A percentile compares a stretch with the other conserved stretches of the same genome.
Conservation (phyloP, 2,888 invertebrate genomes). For the Hyposoter didymator region DNA sequence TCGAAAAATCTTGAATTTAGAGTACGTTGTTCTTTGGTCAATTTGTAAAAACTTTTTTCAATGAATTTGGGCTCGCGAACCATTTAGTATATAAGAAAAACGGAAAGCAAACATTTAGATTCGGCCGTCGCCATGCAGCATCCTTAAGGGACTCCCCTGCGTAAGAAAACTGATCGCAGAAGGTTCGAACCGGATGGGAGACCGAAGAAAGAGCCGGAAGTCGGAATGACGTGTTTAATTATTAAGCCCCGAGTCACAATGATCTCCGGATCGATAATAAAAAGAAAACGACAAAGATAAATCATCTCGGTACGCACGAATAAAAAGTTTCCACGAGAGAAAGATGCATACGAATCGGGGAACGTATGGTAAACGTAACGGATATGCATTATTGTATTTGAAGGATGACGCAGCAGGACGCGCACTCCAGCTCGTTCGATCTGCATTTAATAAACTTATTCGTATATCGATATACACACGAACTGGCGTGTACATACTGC, state of each 20-base stretch:
- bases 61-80: too few relatives aligned
- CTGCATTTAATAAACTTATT: background rate
- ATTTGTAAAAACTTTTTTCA: too few relatives aligned
- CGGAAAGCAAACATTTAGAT: too few relatives aligned
- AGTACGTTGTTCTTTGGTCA: background rate
- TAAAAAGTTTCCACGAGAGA: slow-evolving; percentile 4
- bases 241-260: slow-evolving; percentile 32
- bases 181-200: background rate
- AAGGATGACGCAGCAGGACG: slow-evolving; percentile 57
- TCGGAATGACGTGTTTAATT: slow-evolving; percentile 41
- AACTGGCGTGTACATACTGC: slow-evolving; percentile 27
- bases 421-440: slow-evolving; percentile 35
- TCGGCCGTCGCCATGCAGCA: too few relatives aligned
- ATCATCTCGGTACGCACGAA: slow-evolving; percentile 11
- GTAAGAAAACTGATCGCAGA: slow-evolving; percentile 4
- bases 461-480: slow-evolving; percentile 2
- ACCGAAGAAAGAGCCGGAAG: slow-evolving; percentile 19
- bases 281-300: slow-evolving; percentile 20
- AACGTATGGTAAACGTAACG: slow-evolving; percentile 52
- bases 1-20: too few relatives aligned
- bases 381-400: slow-evolving; percentile 17
- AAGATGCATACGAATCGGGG: slow-evolving; percentile 1
- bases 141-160: background rate
- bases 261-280: slow-evolving; percentile 38
- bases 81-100: too few relatives aligned